Conservation (phyloP, 2,797 vertebrate genomes). For the Gallirallus australis region DNA sequence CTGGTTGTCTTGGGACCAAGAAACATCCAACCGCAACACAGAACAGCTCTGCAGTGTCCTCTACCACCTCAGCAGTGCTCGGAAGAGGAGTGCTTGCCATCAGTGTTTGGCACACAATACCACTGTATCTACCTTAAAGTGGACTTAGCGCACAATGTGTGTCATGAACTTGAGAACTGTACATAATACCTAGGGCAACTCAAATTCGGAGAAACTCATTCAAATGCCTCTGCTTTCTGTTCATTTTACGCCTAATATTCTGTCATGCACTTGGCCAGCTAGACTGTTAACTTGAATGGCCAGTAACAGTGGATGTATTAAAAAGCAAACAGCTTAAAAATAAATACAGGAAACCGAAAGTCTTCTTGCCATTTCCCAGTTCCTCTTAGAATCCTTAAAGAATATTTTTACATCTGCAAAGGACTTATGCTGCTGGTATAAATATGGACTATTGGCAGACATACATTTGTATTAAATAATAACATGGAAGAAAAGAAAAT, state of each 20-base stretch:
- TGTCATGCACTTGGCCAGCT: neutral
- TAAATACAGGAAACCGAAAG: neutral
- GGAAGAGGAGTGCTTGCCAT: neutral
- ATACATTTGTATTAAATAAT: neutral
- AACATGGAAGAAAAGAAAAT: neutral
- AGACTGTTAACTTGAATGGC: constrained; percentile 9
- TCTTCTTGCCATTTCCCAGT: neutral
- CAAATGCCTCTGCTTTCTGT: neutral
- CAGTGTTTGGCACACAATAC: neutral
- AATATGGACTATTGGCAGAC: neutral
- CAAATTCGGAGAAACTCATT: neutral
- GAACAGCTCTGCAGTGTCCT: neutral
- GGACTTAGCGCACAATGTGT: neutral
- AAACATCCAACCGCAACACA: neutral
- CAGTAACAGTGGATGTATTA: neutral
- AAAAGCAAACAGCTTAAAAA: constrained; percentile 24
- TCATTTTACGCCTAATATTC: neutral
- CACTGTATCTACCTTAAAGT: neutral
- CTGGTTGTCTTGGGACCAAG: neutral
- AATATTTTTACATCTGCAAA: neutral
- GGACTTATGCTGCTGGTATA: neutral
- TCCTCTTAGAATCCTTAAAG: neutral
- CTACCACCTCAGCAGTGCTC: neutral
- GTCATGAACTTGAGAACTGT: neutral
- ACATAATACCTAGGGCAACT: neutral